Base-by-base conservation (phyloP, 2,113 vertebrate genomes). In the Gallinago paraguaiae region DNA sequence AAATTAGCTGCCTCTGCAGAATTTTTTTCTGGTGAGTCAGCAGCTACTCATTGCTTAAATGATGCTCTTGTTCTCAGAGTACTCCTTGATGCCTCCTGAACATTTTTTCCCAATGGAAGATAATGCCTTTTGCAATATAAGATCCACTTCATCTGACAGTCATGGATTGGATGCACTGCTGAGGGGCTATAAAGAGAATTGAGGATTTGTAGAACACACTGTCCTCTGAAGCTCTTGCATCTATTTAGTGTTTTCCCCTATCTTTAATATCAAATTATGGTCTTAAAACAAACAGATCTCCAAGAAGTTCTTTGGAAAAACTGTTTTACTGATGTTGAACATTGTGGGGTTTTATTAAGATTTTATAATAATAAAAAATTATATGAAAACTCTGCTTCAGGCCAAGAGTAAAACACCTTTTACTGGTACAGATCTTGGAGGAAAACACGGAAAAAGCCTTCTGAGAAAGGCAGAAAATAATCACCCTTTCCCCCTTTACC, bases 1-100 rank as follows among this genome's bases (percentile, higher is more conserved):
- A 93, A 96, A 96, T 94, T 5, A 89, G 81, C 93, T 94, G 85
- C 74, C 85, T 94, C 90, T 48, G 71, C 79, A 96, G 68, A 88
- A 27, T 41, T n/a, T 54, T 63, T 72, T 93, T 69, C 69, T 79
- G 86, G 59, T 82, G 70, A 96, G 86, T 96, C 96, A 96, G 93
- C 88, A 94, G 88, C 92, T 87, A 50, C 70, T 96, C 78, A 72
- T 92, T 14, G 83, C 74, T 89, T 72, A 93, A 93, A 88, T 22
- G 69, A 79, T 69, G 61, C 86, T 95, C 65, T 76, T 80, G 54
- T 82, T 94, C 93, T 89, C 91, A 54, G 45, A 46, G 19, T 39
- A 35, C 83, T 88, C 64, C 51, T 96, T 63, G 83, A 96, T 76
- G 80, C 57, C 76, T 94, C 88, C 69, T 43, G 63, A 86, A 91